Conservation (phyloP, 1,140 invertebrate genomes). For the Charaxes varanes region DNA sequence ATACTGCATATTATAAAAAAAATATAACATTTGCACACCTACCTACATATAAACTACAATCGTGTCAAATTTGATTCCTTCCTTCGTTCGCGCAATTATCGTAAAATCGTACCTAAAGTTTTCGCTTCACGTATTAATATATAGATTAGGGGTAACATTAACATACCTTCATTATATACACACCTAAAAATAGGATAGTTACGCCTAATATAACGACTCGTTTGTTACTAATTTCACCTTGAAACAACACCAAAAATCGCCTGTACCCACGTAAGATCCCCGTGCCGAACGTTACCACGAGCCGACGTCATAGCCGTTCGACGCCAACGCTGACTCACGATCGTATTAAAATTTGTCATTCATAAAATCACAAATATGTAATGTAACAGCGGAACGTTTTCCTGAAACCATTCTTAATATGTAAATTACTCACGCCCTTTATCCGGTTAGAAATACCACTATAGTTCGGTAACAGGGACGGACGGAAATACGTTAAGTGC, state of each 20-base stretch:
- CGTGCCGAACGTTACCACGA: constrained; percentile 32
- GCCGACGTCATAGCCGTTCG: constrained; percentile 45
- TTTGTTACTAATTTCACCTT: constrained; percentile 27
- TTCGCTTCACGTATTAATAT: too few species aligned
- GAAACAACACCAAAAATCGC: constrained; percentile 34
- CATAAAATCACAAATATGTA: constrained; percentile 43
- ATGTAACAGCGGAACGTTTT: constrained; percentile 28
- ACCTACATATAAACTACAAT: too few species aligned
- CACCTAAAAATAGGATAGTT: too few species aligned
- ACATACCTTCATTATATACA: too few species aligned
- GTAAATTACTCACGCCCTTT: constrained; percentile 9
- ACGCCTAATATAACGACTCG: neutral
- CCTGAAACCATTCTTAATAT: constrained; percentile 11
- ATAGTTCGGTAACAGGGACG: too few species aligned
- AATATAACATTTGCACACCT: too few species aligned
- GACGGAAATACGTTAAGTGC: too few species aligned
- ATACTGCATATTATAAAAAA: too few species aligned
- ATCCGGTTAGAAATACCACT: constrained; percentile 11
- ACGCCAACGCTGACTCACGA: constrained; percentile 53
- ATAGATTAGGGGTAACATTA: too few species aligned
- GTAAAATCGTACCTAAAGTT: too few species aligned
- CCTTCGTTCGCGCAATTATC: too few species aligned
- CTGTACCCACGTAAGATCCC: constrained; percentile 28
- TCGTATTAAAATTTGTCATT: constrained; percentile 57
- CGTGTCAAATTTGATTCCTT: too few species aligned